Evolutionary conservation across 1,140 invertebrate species (phyloP), one percentile per base, ranked within the genome.

Genomic region (Camponotus vicinus): DNA sequence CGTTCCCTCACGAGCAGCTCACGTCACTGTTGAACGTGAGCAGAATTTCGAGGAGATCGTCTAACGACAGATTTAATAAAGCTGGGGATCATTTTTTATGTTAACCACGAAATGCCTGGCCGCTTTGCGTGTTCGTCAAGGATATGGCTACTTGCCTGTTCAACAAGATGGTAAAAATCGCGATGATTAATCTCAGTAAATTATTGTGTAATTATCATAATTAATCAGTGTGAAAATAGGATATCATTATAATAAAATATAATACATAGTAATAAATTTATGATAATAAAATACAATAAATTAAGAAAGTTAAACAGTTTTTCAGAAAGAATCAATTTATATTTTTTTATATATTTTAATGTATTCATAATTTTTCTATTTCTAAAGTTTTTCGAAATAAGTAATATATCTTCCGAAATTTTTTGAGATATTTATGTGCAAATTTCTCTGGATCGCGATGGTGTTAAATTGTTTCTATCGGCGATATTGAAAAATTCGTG

Each of bases 21-120:
- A 83, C 86, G 86, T 91, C 86, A 90, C 69, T 86, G 70, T 34
- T 34, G 78, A 88, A 91, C 90, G 90, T 92, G 91, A 88, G 66
- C 61, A 61, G 90, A 88, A 90, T 92, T 87, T 76, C 79, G 66
- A 89, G 49, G 42, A 18, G 57, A 32, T 52, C 42, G 87, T 37
- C 64, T 82, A 75, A 78, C 70, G 79, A 66, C 63, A 64, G 64
- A 83, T 87, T 88, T 57, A 71, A 88, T 18, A 52, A 90, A 88
- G 32, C 69, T 59, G 13, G 40, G n/a, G 21, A n/a, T 88, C 67
- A 80, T 40, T 80, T 78, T 69, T 79, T 57, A 69, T 69, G n/a
- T 78, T 73, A 52, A 7, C n/a, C 55, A 64, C 42, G 18, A 42
- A 6, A 37, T 11, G 59, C 45, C 34, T 49, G 37, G 15, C 8